Conservation (phyloP, 2,797 vertebrate species). For the Sus cebifrons region DNA sequence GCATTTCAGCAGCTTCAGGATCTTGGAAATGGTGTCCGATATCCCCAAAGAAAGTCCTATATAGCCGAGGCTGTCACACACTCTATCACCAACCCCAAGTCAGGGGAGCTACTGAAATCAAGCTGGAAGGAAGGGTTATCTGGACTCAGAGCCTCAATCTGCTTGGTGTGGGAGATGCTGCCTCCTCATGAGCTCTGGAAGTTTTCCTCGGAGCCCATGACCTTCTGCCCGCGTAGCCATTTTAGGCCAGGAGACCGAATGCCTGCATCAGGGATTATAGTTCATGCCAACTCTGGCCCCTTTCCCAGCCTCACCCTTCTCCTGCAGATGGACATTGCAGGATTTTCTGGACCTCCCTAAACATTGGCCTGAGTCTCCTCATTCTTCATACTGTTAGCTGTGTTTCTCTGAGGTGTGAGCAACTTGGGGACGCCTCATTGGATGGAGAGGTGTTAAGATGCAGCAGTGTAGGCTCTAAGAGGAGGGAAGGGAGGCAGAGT, state of each 20-base stretch:
- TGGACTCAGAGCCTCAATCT: background rate
- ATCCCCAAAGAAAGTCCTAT: conserved; percentile 1
- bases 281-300: conserved; percentile 3
- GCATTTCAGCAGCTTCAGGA: background rate
- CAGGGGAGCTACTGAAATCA: background rate
- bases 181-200: conserved; percentile 13
- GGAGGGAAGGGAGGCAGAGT: background rate
- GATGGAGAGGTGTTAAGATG: background rate
- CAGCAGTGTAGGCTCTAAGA: background rate
- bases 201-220: background rate
- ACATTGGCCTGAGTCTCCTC: background rate
- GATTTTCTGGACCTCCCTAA: conserved; percentile 5
- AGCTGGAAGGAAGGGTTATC: conserved; percentile 4
- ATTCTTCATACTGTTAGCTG: background rate
- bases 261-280: background rate
- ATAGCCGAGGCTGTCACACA: background rate
- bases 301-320: background rate
- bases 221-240: background rate
- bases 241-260: background rate
- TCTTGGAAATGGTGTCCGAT: conserved; percentile 31
- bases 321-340: background rate
- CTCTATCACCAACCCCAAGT: background rate
- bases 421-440: background rate
- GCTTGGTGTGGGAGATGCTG: background rate
- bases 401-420: background rate